Evolutionary conservation across 2,797 vertebrate species (phyloP).

Genomic region (Epinephelus awoara): DNA sequence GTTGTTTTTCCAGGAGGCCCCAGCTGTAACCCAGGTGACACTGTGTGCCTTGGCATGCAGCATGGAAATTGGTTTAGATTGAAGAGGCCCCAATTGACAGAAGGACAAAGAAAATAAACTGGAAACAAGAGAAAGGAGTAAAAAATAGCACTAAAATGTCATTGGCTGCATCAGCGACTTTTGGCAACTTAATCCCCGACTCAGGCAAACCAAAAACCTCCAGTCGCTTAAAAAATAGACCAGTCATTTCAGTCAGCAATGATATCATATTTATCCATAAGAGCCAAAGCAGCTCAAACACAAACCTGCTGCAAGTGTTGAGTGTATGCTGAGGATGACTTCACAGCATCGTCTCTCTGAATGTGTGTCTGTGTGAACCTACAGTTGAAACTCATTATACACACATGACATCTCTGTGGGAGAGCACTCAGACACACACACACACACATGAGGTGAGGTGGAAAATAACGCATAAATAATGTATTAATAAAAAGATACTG

Average conservation of each 20-base stretch:
- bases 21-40: slow-evolving; percentile 73
- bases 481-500: slow-evolving; percentile 39
- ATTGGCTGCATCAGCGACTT: slow-evolving; percentile 24
- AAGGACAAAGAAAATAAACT: slow-evolving; percentile 39
- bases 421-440: slow-evolving; percentile 2
- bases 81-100: slow-evolving; percentile 28
- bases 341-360: slow-evolving; percentile 4
- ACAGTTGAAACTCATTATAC: slow-evolving; percentile 40
- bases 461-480: slow-evolving; percentile 56
- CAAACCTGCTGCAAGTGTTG: not conserved
- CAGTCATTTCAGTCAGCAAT: not conserved
- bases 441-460: slow-evolving; percentile 11
- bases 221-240: not conserved
- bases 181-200: slow-evolving; percentile 22
- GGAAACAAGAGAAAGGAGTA: slow-evolving; percentile 1
- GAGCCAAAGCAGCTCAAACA: not conserved
- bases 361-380: slow-evolving; percentile 8
- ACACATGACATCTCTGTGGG: slow-evolving; percentile 42
- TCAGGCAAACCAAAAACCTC: slow-evolving; percentile 34
- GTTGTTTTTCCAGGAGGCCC: slow-evolving; percentile 59
- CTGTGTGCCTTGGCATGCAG: slow-evolving; percentile 66
- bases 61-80: slow-evolving; percentile 57
- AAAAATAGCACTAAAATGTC: slow-evolving; percentile 20
- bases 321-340: not conserved
- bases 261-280: slow-evolving; percentile 12